These are phyloP conservation scores for Brachystomella parvula DNA, from an alignment of 1,140 invertebrate species.

Conservation along the genomic window DNA sequence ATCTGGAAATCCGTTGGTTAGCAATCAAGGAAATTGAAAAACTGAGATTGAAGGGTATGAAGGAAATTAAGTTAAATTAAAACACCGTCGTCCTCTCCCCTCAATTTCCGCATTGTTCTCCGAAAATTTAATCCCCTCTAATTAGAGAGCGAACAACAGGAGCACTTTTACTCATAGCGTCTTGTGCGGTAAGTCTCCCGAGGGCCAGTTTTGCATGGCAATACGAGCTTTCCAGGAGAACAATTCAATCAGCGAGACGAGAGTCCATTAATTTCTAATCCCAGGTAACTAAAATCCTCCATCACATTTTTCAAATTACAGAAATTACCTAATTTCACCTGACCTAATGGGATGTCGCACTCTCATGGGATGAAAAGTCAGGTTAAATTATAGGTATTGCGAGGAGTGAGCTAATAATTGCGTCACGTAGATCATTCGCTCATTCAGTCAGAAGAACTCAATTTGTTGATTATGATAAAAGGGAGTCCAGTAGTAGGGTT, in stretches of 20 bases:
- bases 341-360: conserved; percentile 1
- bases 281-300: no score
- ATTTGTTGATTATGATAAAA: no score
- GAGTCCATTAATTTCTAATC: background rate
- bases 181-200: background rate
- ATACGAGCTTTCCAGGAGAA: background rate
- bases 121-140: background rate
- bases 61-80: no score
- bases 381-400: no score
- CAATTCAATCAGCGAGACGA: background rate
- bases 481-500: no score
- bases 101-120: background rate
- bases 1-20: no score
- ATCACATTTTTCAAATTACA: background rate
- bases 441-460: no score
- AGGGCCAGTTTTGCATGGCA: background rate
- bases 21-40: no score
- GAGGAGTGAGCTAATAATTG: no score
- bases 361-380: no score
- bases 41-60: no score
- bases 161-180: background rate
- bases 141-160: background rate
- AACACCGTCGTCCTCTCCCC: background rate
- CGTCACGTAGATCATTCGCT: no score
- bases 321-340: background rate